phyloP scores from a whole-genome alignment of 1,140 invertebrate species.

The Drosophila prosaltans region DNA sequence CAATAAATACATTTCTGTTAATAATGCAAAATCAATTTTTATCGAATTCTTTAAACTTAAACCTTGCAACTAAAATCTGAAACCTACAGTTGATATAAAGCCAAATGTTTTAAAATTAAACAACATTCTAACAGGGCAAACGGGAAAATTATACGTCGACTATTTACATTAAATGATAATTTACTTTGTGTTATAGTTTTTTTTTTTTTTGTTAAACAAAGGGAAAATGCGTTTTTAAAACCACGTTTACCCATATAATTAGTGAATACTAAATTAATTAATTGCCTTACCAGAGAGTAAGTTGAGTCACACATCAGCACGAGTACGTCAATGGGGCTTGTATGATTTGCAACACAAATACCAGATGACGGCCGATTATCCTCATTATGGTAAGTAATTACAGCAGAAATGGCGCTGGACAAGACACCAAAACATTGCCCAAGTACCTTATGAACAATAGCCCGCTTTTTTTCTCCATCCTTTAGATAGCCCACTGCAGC shows the following conservation, averaged over 20 bases:
- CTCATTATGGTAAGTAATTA: constrained; percentile 94
- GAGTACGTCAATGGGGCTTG: constrained; percentile 98
- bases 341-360: constrained; percentile 99
- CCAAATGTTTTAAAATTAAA: too few species aligned
- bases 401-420: constrained; percentile 93
- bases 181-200: too few species aligned
- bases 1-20: neutral
- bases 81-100: too few species aligned
- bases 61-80: too few species aligned
- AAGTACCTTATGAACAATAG: constrained; percentile 90
- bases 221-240: constrained; percentile 26
- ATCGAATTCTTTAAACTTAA: too few species aligned
- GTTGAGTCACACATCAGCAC: constrained; percentile 98
- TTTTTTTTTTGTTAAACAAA: neutral
- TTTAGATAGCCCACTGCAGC: constrained; percentile 92
- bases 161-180: too few species aligned
- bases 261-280: constrained; percentile 26
- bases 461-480: constrained; percentile 89
- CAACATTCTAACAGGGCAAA: too few species aligned
- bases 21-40: too few species aligned
- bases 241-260: constrained; percentile 25
- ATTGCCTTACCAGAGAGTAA: constrained; percentile 95
- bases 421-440: constrained; percentile 95
- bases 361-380: constrained; percentile 91
- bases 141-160: too few species aligned